Conservation (phyloP, 2,113 vertebrate species). For the Hemichromis elongatus region DNA sequence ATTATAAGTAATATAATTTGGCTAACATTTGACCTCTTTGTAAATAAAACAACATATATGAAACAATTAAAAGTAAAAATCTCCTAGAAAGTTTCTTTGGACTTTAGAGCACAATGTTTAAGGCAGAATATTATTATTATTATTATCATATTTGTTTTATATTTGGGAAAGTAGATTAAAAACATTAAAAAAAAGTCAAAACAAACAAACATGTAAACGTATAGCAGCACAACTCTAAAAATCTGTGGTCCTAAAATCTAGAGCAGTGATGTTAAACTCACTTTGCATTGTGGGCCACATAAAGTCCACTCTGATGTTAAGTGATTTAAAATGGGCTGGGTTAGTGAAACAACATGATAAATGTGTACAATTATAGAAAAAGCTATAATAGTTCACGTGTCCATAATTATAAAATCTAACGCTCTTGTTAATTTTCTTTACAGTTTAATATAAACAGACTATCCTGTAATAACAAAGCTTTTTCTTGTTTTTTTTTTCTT, state of each 20-base stretch:
- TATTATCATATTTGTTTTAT: not conserved
- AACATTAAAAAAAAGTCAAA: not conserved
- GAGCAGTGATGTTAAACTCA: not conserved
- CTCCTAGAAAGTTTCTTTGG: not conserved
- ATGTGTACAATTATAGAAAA: not conserved
- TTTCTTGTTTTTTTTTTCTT: not conserved
- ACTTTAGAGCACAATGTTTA: not conserved
- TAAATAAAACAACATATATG: not conserved
- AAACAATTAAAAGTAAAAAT: not conserved
- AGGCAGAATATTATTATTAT: not conserved
- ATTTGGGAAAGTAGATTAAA: not conserved
- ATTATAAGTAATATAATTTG: not conserved
- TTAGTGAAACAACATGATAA: not conserved
- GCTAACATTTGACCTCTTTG: not conserved
- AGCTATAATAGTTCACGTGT: not conserved
- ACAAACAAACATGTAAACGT: not conserved
- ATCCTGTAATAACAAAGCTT: not conserved
- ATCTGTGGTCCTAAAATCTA: not conserved
- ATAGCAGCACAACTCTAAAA: not conserved
- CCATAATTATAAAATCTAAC: not conserved
- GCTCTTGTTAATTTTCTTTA: not conserved
- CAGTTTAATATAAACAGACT: not conserved
- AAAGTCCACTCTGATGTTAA: not conserved
- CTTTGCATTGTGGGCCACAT: not conserved
- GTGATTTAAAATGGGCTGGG: not conserved